Percentiles rank a stretch among this genome's conserved stretches.
phyloP scores from a whole-genome alignment of 1,140 invertebrate genomes.

The Pseudomyrmex sp. region DNA sequence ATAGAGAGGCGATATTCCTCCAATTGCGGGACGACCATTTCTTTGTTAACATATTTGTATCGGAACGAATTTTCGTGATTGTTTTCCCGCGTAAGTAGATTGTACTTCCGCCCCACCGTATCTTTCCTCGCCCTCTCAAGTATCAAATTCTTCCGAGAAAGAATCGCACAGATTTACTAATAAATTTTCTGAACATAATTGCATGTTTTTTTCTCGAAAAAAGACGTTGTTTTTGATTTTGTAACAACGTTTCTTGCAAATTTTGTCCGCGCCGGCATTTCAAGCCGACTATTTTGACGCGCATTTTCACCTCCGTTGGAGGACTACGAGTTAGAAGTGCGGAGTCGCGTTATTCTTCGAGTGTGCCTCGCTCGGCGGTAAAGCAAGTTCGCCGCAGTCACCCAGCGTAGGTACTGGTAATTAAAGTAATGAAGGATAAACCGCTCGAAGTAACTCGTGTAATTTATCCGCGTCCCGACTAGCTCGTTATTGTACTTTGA shows the following conservation, averaged over 20 bases:
- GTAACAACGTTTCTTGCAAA: too few species aligned
- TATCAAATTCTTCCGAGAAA: not conserved
- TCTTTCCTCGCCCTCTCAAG: too few species aligned
- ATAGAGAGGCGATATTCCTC: not conserved
- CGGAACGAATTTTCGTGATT: too few species aligned
- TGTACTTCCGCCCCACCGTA: too few species aligned
- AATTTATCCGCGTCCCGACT: conserved; percentile 65
- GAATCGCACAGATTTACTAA: not conserved
- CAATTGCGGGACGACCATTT: too few species aligned
- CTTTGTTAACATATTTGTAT: too few species aligned
- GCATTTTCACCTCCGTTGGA: conserved; percentile 50
- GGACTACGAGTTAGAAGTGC: conserved; percentile 5
- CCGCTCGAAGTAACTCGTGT: conserved; percentile 61
- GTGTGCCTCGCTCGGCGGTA: conserved; percentile 32
- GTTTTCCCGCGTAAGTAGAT: too few species aligned
- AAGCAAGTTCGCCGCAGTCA: conserved; percentile 47
- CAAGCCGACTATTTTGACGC: conserved; percentile 50
- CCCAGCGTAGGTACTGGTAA: conserved; percentile 48
- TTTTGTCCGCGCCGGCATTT: too few species aligned
- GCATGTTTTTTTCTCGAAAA: not conserved
- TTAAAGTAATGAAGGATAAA: conserved; percentile 73
- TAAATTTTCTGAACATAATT: not conserved
- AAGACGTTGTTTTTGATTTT: not conserved
- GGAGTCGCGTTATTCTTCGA: conserved; percentile 2
- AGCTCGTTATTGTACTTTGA: conserved; percentile 62